Evolutionary conservation across 2,888 invertebrate genomes (phyloP).

Genomic region (Caradrina clavipalpis): DNA sequence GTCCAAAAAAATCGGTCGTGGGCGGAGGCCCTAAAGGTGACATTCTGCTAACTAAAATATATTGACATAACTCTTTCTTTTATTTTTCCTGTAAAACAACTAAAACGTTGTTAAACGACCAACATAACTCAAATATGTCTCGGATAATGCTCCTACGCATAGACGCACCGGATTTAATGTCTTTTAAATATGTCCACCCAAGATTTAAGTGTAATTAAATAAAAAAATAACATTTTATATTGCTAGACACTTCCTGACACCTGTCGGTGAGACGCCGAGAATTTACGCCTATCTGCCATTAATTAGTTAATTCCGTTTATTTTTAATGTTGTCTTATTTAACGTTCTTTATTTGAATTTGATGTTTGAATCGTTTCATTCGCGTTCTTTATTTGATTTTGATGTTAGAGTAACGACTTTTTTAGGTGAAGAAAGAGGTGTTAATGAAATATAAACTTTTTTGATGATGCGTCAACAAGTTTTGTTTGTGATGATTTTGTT

Average conservation of each 20-base stretch:
- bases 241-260: constrained; percentile 68
- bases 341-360: constrained; percentile 67
- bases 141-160: constrained; percentile 39
- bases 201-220: constrained; percentile 70
- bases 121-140: constrained; percentile 51
- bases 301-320: constrained; percentile 69
- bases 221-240: constrained; percentile 57
- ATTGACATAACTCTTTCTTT: constrained; percentile 23
- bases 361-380: constrained; percentile 61
- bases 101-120: constrained; percentile 14
- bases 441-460: constrained; percentile 36
- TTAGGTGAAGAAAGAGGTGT: constrained; percentile 41
- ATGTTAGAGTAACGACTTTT: constrained; percentile 59
- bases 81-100: constrained; percentile 40
- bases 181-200: constrained; percentile 57
- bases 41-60: constrained; percentile 13
- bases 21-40: no score
- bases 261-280: constrained; percentile 67
- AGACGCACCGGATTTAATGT: constrained; percentile 53
- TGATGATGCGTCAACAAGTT: constrained; percentile 31
- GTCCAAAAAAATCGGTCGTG: no score
- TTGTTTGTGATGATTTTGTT: constrained; percentile 15
- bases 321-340: constrained; percentile 68
- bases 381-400: constrained; percentile 65
- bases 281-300: constrained; percentile 68